Evolutionary conservation across 2,888 invertebrate genomes (phyloP), one percentile per base, ranked within the genome.

Genomic region (Eretmocerus hayati): DNA sequence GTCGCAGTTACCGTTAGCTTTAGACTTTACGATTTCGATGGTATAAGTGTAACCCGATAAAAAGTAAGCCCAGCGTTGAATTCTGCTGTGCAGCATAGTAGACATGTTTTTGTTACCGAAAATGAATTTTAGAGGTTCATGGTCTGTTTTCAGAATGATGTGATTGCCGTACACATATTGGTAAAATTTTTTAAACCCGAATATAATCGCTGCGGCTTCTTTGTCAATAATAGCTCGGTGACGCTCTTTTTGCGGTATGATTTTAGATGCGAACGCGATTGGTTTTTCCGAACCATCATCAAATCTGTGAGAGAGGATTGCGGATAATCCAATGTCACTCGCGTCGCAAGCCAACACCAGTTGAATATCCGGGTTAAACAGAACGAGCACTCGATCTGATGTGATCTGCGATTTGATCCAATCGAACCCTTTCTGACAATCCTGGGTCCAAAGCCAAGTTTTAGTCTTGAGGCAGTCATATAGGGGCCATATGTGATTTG

Each of bases 401-500:
- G 35, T 44, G 5, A 49, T 39, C 16, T 49, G 19, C 3, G 13
- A 40, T 39, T 49, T 49, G 8, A 40, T 15, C 32, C 44, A 43
- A 4, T 40, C 20, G 20, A 35, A 49, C 2, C n/a, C 49, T 40
- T 26, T 33, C 30, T 35, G n/a, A 21, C 49, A 49, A 15, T 35
- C 15, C 5, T 38, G 13, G 1, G 26, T 40, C 44, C 44, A 48
- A 2, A 33, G 20, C 39, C 62, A 67, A 33, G 52, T 39, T 9
- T 51, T 52, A 4, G 57, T 33, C n/a, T 61, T 56, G 15, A 54
- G 46, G 19, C 64, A 42, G 16, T 59, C 55, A 43, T 63, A 57
- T 20, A 66, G 35, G 8, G 62, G 64, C 43, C 59, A 55, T 11
- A 64, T 15, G 18, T 63, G 48, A 5, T 56, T 52, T 19, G 62